These are phyloP conservation scores for Monomorium pharaonis DNA, from an alignment of 1,140 invertebrate genomes.

Conservation along the genomic window DNA sequence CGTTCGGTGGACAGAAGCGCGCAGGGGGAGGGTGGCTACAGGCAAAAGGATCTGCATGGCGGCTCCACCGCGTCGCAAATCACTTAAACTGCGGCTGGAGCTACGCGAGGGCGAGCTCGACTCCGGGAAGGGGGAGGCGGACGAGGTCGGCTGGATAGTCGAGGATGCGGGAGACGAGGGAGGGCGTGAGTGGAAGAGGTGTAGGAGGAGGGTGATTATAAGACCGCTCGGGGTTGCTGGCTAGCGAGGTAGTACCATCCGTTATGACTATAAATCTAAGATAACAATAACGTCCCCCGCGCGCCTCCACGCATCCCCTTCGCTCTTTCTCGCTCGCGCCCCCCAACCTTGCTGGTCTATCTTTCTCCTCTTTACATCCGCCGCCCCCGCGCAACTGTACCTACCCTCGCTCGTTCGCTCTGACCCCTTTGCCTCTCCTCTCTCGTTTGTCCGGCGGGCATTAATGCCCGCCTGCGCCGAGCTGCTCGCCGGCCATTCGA, in stretches of 20 bases:
- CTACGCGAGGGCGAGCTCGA: slow-evolving; percentile 74
- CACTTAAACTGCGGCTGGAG: slow-evolving; percentile 84
- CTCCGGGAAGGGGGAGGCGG: slow-evolving; percentile 61
- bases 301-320: slow-evolving; percentile 66
- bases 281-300: slow-evolving; percentile 85
- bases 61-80: slow-evolving; percentile 85
- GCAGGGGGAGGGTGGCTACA: slow-evolving; percentile 70
- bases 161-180: slow-evolving; percentile 71
- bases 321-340: slow-evolving; percentile 61
- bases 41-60: slow-evolving; percentile 85
- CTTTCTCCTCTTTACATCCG: slow-evolving; percentile 44
- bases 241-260: slow-evolving; percentile 84
- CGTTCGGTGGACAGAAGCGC: slow-evolving; percentile 9
- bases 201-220: slow-evolving; percentile 84
- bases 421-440: slow-evolving; percentile 57
- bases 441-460: slow-evolving; percentile 78
- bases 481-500: slow-evolving; percentile 78
- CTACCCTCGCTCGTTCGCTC: slow-evolving; percentile 24
- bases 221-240: slow-evolving; percentile 84
- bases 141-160: slow-evolving; percentile 66
- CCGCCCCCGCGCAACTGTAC: slow-evolving; percentile 34
- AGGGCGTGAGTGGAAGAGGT: slow-evolving; percentile 62
- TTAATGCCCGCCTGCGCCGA: slow-evolving; percentile 77
- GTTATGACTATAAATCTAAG: slow-evolving; percentile 86
- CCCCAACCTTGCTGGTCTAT: slow-evolving; percentile 41